Percentiles rank a stretch among this genome's conserved stretches.
Conservation (phyloP, 2,113 vertebrate genomes). For the Hippolais icterina region DNA sequence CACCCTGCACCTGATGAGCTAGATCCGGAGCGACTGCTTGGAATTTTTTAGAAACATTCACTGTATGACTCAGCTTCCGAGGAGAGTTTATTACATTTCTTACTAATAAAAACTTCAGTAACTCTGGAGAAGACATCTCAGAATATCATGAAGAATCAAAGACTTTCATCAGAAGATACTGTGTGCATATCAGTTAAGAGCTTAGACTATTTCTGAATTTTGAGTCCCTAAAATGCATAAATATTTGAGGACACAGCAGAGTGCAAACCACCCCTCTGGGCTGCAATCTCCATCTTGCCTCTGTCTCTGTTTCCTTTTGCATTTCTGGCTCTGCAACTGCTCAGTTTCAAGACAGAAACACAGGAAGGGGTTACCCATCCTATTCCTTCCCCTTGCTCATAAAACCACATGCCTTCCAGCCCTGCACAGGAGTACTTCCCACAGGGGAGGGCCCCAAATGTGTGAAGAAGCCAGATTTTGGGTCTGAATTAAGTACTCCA, state of each 20-base stretch:
- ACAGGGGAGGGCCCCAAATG: accelerated
- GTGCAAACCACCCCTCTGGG: neutral
- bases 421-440: neutral
- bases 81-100: slow-evolving; percentile 28
- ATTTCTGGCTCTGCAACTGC: neutral
- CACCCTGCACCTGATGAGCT: slow-evolving; percentile 20
- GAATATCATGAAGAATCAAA: neutral
- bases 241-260: neutral
- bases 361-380: neutral
- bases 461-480: neutral
- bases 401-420: neutral
- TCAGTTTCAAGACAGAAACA: neutral
- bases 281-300: neutral
- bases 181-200: neutral
- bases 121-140: slow-evolving; percentile 26
- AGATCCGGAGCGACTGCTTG: slow-evolving; percentile 17
- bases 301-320: neutral
- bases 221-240: neutral
- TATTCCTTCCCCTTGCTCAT: neutral
- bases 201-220: neutral
- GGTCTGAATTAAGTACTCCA: neutral
- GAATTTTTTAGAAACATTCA: slow-evolving; percentile 27
- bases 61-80: slow-evolving; percentile 55
- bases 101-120: slow-evolving; percentile 41
- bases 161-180: neutral